These are phyloP conservation scores for Sitophilus oryzae DNA, from an alignment of 1,140 invertebrate genomes.

Conservation along the genomic window DNA sequence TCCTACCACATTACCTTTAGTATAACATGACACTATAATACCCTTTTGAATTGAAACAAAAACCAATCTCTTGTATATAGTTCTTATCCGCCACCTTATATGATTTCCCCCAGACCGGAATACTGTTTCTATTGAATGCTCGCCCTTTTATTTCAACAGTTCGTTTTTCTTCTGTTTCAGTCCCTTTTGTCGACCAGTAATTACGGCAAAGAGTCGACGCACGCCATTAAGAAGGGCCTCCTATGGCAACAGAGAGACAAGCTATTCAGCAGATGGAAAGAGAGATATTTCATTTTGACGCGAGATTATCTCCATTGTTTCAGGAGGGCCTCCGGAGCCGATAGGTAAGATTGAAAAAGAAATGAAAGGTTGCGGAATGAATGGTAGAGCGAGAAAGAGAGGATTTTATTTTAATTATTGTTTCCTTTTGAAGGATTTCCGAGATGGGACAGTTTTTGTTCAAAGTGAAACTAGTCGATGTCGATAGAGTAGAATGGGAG, in stretches of 20 bases:
- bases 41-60: too few species aligned
- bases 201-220: constrained; percentile 36
- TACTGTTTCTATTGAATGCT: too few species aligned
- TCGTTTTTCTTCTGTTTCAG: constrained; percentile 40
- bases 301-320: constrained; percentile 66
- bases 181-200: constrained; percentile 43
- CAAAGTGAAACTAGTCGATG: constrained; percentile 62
- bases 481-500: constrained; percentile 60
- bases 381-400: too few species aligned
- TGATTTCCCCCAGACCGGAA: too few species aligned
- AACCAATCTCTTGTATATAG: too few species aligned
- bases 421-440: constrained; percentile 46
- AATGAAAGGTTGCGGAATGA: too few species aligned
- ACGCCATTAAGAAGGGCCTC: constrained; percentile 57
- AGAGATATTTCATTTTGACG: constrained; percentile 63
- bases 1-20: too few species aligned
- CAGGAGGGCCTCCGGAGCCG: constrained; percentile 54
- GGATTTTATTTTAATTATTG: neutral
- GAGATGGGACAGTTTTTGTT: constrained; percentile 68
- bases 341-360: constrained; percentile 32
- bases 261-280: constrained; percentile 64
- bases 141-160: too few species aligned
- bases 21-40: too few species aligned
- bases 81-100: too few species aligned
- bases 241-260: constrained; percentile 62